A percentile compares a stretch with the other conserved stretches of the same genome.
phyloP scores from a whole-genome alignment of 2,888 invertebrate genomes.

The Orthosia gothica region DNA sequence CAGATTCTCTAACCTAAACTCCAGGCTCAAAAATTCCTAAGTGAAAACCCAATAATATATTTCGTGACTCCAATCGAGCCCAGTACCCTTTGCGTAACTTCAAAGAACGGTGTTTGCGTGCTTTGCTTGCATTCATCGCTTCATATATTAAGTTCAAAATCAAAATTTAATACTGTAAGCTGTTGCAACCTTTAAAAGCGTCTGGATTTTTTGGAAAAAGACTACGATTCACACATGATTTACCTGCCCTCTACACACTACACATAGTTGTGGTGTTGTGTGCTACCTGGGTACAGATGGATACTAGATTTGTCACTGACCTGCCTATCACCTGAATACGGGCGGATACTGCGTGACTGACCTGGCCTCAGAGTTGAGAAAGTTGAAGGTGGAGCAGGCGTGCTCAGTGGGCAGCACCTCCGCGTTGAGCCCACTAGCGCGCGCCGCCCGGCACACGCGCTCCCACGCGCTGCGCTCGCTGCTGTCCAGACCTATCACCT shows the following conservation, averaged over 20 bases:
- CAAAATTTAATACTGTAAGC: no score
- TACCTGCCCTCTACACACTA: neutral
- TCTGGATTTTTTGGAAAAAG: no score
- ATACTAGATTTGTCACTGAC: neutral
- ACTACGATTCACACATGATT: no score
- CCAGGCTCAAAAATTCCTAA: no score
- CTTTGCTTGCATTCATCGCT: no score
- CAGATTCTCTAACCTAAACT: no score
- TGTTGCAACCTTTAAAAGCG: no score
- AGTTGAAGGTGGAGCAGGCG: conserved; percentile 98
- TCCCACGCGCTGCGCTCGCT: conserved; percentile 70
- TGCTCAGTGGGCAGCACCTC: conserved; percentile 96
- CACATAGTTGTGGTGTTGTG: conserved; percentile 67
- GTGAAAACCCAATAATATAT: no score
- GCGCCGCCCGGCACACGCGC: conserved; percentile 74
- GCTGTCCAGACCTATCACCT: conserved; percentile 82
- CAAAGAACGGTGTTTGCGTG: no score
- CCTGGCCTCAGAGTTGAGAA: conserved; percentile 96
- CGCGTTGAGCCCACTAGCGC: conserved; percentile 89
- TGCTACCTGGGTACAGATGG: neutral
- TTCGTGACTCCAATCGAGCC: no score
- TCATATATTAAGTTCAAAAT: no score
- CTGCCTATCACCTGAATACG: neutral
- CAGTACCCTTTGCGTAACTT: no score
- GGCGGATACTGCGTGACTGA: conserved; percentile 67